Percentiles rank a stretch among this genome's conserved stretches.
Evolutionary conservation across 2,888 invertebrate species (phyloP).

Genomic region (Sphecodes monilicornis): DNA sequence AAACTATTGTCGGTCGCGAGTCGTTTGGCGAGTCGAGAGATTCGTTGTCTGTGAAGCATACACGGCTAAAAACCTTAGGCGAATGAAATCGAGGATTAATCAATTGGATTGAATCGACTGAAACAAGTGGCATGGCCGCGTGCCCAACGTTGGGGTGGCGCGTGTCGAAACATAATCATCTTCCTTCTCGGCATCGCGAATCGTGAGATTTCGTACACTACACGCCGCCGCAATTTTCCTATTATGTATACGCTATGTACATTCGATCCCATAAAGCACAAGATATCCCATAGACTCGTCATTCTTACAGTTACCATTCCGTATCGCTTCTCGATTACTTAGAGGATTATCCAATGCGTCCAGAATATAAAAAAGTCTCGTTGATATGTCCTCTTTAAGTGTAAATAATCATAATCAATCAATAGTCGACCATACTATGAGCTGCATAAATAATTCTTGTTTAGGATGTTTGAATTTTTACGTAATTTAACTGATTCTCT

Average conservation of each 20-base stretch:
- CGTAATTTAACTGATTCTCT: background rate
- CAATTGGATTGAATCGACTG: constrained; percentile 51
- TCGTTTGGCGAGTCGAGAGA: constrained; percentile 55
- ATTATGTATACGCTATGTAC: constrained; percentile 55
- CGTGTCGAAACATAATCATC: constrained; percentile 52
- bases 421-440: background rate
- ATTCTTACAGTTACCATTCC: constrained; percentile 17
- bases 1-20: constrained; percentile 49
- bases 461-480: background rate
- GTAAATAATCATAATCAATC: constrained; percentile 14
- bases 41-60: constrained; percentile 66
- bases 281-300: constrained; percentile 32
- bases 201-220: constrained; percentile 46
- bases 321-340: background rate
- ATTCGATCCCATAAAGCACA: constrained; percentile 57
- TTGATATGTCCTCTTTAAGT: constrained; percentile 33
- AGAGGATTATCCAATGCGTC: background rate
- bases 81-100: constrained; percentile 48
- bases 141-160: constrained; percentile 32
- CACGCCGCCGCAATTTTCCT: constrained; percentile 45
- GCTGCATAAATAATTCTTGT: background rate
- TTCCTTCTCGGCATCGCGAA: constrained; percentile 45
- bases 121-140: constrained; percentile 61
- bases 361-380: background rate
- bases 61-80: constrained; percentile 53